Base-by-base conservation (phyloP, 2,797 vertebrate species). In the Acanthurus lineatus region DNA sequence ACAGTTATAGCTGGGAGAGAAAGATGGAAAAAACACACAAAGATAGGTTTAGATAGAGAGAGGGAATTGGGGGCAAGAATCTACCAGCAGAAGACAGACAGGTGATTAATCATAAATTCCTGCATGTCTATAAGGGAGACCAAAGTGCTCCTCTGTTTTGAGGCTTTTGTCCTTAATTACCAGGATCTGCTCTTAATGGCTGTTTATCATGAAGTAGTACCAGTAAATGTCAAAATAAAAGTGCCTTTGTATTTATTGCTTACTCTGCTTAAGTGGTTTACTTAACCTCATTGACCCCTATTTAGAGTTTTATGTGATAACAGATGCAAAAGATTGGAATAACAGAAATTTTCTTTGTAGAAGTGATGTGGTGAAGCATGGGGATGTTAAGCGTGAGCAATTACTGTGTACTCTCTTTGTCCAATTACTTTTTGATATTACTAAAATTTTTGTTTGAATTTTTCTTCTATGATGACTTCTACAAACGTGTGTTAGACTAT, bases 31-130 rank as follows among this genome's bases (percentile, higher is more conserved):
- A 35, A 25, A 62, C 22, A 57, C 40, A 60, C 20, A 79, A 73
- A 81, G 66, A 81, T 4, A 70, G n/a, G 75, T 19, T 44, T 17
- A 76, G 75, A 64, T n/a, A 80, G 48, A 69, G 44, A 70, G 58
- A 42, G 51, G 54, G 51, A 69, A 61, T 62, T 35, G 20, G 14
- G 81, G 85, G 73, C 89, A 92, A 84, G 91, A 93, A 92, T 91
- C 81, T 92, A 92, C 89, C 90, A 79, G 90, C 64, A 85, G 79
- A 86, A 86, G 81, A 86, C 77, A 81, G 73, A 80, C 75, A 42
- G 60, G 83, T 86, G 81, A 94, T 95, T 93, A 93, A 94, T 95
- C 94, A 94, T 89, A 82, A 89, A 95, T 95, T 94, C 94, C 93
- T 93, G 62, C 54, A 75, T 92, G 92, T 93, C 93, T 90, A 86